Evolutionary conservation across 1,140 invertebrate species (phyloP), one percentile per base, ranked within the genome.

Genomic region (Calliopsis andreniformis): DNA sequence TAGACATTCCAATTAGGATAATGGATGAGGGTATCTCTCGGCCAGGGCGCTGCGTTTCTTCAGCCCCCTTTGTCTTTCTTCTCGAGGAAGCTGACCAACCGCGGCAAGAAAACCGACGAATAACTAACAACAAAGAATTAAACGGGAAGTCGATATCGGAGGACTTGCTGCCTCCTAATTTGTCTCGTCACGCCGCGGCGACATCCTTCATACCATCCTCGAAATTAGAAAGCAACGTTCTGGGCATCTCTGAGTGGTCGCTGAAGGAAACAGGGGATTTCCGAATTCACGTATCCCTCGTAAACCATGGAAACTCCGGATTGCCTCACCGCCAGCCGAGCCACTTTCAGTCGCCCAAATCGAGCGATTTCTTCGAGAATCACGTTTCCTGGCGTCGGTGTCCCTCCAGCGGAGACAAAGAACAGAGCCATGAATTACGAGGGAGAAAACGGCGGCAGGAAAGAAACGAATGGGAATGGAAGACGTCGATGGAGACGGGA

Each of bases 1-100:
- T 45, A 67, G 69, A 71, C 59, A 47, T 67, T 25, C 53, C 73
- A 82, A 82, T 82, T 81, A 81, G 47, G 47, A 35, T 81, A 81
- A 77, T 71, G 61, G 53, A 82, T 18, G 61, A 58, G 18, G 23
- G 72, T 56, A 79, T 68, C 56, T 39, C 51, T 71, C 32, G 47
- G 35, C 45, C n/a, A 28, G 53, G 56, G 59, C 66, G 42, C 32
- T 32, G 23, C 3, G 10, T 20, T 51, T 58, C 23, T 47, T 62
- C 42, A 12, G 1, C 20, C 7, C 23, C 25, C 62, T 59, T 18
- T 28, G 39, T 10, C 53, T 20, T 1, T n/a, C n/a, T n/a, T n/a
- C n/a, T n/a, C n/a, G n/a, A n/a, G n/a, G n/a, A n/a, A n/a, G n/a
- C n/a, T n/a, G n/a, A n/a, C n/a, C n/a, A n/a, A n/a, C n/a, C n/a